Conservation (phyloP, 2,888 invertebrate genomes). For the Agriopis aurantiaria region DNA sequence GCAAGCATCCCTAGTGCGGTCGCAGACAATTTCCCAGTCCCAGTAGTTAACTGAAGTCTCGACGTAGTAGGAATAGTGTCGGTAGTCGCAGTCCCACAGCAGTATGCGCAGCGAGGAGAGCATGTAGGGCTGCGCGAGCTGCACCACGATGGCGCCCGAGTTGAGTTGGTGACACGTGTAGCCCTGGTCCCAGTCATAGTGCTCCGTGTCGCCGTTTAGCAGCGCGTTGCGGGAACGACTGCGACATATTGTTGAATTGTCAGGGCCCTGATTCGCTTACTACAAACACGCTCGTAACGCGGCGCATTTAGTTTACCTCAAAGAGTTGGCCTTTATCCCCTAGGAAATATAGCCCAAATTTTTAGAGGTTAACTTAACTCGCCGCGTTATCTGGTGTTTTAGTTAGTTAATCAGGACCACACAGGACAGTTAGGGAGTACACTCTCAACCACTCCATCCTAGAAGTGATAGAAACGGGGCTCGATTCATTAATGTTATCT, state of each 20-base stretch:
- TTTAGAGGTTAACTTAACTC: too few relatives aligned
- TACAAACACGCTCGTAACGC: too few relatives aligned
- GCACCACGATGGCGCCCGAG: conserved; percentile 97
- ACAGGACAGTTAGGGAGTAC: too few relatives aligned
- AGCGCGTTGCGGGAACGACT: conserved; percentile 96
- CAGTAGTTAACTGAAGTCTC: conserved; percentile 97
- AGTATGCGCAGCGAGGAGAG: conserved; percentile 96
- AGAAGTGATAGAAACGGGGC: too few relatives aligned
- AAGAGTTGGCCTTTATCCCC: too few relatives aligned
- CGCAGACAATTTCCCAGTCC: conserved; percentile 96
- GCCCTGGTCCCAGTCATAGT: conserved; percentile 99
- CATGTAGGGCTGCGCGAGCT: conserved; percentile 98
- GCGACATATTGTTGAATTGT: conserved; percentile 6
- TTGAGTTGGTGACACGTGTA: conserved; percentile 99
- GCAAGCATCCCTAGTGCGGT: conserved; percentile 94
- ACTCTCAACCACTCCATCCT: too few relatives aligned
- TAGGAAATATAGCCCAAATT: too few relatives aligned
- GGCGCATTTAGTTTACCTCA: too few relatives aligned
- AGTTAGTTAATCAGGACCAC: too few relatives aligned
- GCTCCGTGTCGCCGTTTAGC: conserved; percentile 96
- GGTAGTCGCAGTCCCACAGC: conserved; percentile 98
- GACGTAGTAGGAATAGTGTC: conserved; percentile 98
- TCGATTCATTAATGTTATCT: too few relatives aligned
- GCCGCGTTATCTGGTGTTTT: too few relatives aligned
- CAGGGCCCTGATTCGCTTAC: too few relatives aligned